phyloP scores from a whole-genome alignment of 2,797 vertebrate species.

The Pseudopleuronectes americanus region DNA sequence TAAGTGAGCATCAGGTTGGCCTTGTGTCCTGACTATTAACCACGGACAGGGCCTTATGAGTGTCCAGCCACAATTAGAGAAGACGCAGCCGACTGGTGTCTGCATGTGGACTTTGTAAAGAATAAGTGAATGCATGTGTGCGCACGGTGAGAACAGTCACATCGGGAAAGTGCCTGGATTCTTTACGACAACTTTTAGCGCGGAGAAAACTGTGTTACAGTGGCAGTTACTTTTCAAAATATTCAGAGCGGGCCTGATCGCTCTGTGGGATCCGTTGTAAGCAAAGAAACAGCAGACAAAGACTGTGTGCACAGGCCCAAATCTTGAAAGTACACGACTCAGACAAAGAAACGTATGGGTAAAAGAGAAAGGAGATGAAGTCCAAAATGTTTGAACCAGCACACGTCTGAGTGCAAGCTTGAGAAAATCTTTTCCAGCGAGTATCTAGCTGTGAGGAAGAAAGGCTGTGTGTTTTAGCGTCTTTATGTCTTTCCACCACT shows the following conservation, averaged over 20 bases:
- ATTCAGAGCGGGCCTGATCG: constrained; percentile 20
- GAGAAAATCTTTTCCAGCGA: constrained; percentile 74
- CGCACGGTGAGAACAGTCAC: not conserved
- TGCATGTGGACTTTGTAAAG: constrained; percentile 52
- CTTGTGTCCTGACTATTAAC: constrained; percentile 83
- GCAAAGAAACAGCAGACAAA: constrained; percentile 54
- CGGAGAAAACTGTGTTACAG: constrained; percentile 11
- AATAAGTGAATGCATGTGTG: constrained; percentile 6
- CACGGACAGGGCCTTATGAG: constrained; percentile 46
- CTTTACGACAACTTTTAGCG: not conserved
- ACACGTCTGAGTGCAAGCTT: constrained; percentile 77
- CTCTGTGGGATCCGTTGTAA: constrained; percentile 25
- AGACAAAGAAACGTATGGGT: constrained; percentile 46
- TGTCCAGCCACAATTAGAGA: constrained; percentile 67
- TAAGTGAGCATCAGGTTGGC: constrained; percentile 88
- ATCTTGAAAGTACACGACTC: constrained; percentile 57
- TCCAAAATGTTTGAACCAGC: constrained; percentile 71
- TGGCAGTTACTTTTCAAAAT: constrained; percentile 8
- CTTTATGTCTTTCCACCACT: constrained; percentile 73
- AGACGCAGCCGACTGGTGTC: constrained; percentile 76
- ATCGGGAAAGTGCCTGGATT: not conserved
- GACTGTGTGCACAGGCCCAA: constrained; percentile 41
- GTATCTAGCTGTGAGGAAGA: constrained; percentile 79
- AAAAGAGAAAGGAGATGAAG: constrained; percentile 63
- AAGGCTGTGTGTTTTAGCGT: constrained; percentile 80